Evolutionary conservation across 2,797 vertebrate genomes (phyloP).

Genomic region (Benthosema pterotum): DNA sequence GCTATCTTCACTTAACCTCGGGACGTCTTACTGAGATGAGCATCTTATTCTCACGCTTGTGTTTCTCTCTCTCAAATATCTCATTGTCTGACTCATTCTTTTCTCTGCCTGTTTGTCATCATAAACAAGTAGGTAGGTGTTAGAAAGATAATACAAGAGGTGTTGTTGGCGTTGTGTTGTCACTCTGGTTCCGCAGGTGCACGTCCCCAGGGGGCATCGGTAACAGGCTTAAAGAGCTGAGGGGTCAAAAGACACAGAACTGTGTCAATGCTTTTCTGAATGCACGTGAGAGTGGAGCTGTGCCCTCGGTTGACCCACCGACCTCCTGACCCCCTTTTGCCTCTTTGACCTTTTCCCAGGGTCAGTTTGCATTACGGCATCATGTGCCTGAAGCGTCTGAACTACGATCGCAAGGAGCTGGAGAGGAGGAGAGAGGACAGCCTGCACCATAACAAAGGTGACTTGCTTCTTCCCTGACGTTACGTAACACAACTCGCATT

Average conservation of each 20-base stretch:
- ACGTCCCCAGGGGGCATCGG: conserved; percentile 41
- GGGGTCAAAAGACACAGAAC: conserved; percentile 31
- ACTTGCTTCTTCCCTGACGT: conserved; percentile 9
- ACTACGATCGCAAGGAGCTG: conserved; percentile 93
- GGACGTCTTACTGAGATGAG: neutral
- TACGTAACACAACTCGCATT: conserved; percentile 9
- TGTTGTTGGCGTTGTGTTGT: conserved; percentile 15
- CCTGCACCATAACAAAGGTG: conserved; percentile 89
- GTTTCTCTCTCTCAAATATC: neutral
- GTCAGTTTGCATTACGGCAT: conserved; percentile 95
- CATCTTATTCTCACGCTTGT: neutral
- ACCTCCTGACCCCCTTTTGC: conserved; percentile 33
- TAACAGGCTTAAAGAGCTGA: conserved; percentile 10
- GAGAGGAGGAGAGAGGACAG: conserved; percentile 90
- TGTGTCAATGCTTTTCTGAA: neutral
- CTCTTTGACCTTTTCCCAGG: conserved; percentile 70
- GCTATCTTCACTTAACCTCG: neutral
- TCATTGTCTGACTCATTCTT: conserved; percentile 13
- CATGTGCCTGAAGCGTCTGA: conserved; percentile 94
- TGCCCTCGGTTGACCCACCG: conserved; percentile 42
- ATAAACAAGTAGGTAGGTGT: conserved; percentile 13
- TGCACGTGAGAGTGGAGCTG: conserved; percentile 6
- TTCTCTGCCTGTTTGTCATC: neutral
- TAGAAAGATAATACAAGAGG: conserved; percentile 3
- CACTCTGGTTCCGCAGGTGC: conserved; percentile 42